phyloP scores from a whole-genome alignment of 2,888 invertebrate species.

The Caenorhabditis macrosperma region DNA sequence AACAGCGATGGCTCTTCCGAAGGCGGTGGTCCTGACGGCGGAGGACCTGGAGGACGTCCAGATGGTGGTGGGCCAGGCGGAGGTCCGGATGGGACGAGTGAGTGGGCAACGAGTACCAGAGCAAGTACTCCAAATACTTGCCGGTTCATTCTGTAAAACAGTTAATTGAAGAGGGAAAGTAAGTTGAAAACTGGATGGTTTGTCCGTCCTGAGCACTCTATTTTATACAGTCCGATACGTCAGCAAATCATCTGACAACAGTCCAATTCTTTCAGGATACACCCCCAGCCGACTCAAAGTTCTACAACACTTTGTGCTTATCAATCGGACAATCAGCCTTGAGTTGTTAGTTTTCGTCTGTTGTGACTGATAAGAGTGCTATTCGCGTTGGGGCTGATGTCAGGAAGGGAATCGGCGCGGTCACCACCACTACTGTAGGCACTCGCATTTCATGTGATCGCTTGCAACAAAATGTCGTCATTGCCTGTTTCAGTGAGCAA shows the following conservation, averaged over 20 bases:
- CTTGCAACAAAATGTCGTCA: background rate
- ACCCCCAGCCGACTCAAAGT: conserved; percentile 42
- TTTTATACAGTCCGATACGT: conserved; percentile 21
- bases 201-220: background rate
- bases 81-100: conserved; percentile 14
- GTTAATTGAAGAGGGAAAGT: background rate
- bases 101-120: conserved; percentile 13
- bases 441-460: conserved; percentile 26
- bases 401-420: conserved; percentile 6
- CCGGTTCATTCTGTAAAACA: conserved; percentile 36
- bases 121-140: conserved; percentile 33
- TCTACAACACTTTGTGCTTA: conserved; percentile 44
- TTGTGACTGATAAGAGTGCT: conserved; percentile 26
- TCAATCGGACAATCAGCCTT: conserved; percentile 24
- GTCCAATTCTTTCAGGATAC: conserved; percentile 27
- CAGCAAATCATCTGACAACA: conserved; percentile 35
- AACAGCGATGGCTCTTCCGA: background rate
- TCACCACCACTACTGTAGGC: conserved; percentile 12
- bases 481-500: background rate
- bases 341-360: conserved; percentile 26
- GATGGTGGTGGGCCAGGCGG: conserved; percentile 29
- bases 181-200: conserved; percentile 11
- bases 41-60: conserved; percentile 12
- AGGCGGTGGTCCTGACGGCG: conserved; percentile 12
- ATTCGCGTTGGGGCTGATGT: conserved; percentile 30